phyloP scores from a whole-genome alignment of 2,113 vertebrate species.

The Coptodon bakossiorum region DNA sequence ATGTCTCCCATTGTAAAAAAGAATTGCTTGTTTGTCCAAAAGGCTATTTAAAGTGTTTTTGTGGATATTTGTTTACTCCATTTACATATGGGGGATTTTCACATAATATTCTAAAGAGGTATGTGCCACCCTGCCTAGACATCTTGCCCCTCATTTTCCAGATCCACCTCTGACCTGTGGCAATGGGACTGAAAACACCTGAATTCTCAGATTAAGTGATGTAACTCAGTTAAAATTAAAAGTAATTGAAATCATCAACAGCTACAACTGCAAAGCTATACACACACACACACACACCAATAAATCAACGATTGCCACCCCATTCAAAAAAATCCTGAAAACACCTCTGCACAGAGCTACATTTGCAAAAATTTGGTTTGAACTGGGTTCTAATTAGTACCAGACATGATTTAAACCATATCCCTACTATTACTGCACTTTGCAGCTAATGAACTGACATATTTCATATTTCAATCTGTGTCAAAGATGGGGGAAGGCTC shows the following conservation, averaged over 20 bases:
- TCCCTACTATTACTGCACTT: not conserved
- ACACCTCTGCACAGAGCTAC: fast-evolving
- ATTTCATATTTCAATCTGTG: not conserved
- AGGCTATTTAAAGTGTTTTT: not conserved
- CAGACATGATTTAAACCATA: not conserved
- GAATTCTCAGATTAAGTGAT: not conserved
- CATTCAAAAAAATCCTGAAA: not conserved
- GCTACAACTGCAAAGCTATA: not conserved
- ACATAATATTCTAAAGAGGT: not conserved
- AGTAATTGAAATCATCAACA: not conserved
- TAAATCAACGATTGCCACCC: not conserved
- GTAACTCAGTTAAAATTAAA: not conserved
- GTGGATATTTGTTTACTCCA: not conserved
- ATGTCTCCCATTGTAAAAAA: too few relatives aligned
- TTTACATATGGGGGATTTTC: fast-evolving
- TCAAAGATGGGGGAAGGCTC: not conserved
- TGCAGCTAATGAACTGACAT: not conserved
- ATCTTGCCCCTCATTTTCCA: not conserved
- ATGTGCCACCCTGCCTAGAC: not conserved
- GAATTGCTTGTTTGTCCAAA: not conserved
- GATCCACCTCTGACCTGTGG: not conserved
- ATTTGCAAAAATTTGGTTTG: not conserved
- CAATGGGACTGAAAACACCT: not conserved
- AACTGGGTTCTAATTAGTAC: not conserved
- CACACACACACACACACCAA: not conserved